These are phyloP conservation scores for Flabesymbios commensalis DNA, from an alignment of 2,888 invertebrate genomes.

Conservation along the genomic window DNA sequence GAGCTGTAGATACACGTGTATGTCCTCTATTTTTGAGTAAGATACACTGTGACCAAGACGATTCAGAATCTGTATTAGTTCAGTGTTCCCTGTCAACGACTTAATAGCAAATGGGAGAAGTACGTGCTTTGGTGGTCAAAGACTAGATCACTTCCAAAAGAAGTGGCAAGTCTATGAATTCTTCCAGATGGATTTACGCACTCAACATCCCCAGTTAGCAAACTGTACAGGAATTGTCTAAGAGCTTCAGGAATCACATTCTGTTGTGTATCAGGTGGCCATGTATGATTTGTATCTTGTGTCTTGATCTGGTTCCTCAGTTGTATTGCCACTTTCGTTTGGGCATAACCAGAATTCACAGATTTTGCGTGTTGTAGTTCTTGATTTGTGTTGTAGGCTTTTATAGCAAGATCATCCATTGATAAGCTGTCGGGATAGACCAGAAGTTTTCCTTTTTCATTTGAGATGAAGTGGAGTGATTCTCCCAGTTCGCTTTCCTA, in stretches of 20 bases:
- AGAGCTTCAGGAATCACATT: no score
- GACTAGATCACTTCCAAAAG: neutral
- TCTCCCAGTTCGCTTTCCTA: slow-evolving; percentile 1
- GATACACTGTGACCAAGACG: slow-evolving; percentile 18
- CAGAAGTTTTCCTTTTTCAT: slow-evolving; percentile 5
- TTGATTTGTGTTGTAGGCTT: neutral
- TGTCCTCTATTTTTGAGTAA: slow-evolving; percentile 16
- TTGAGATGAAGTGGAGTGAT: neutral
- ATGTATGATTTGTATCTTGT: no score
- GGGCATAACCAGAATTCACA: no score
- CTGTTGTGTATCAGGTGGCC: no score
- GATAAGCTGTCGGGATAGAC: slow-evolving; percentile 4
- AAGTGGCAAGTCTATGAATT: neutral
- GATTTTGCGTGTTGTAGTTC: neutral
- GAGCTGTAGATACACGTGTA: slow-evolving; percentile 21
- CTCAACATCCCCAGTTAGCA: neutral
- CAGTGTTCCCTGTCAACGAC: slow-evolving; percentile 10
- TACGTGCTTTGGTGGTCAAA: slow-evolving; percentile 10
- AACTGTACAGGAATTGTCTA: no score
- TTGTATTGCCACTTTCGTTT: no score
- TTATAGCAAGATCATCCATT: neutral
- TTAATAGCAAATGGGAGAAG: slow-evolving; percentile 9
- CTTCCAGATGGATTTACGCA: neutral
- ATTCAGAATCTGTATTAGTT: slow-evolving; percentile 6
- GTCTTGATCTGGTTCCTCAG: no score